Evolutionary conservation across 2,888 invertebrate genomes (phyloP).

Genomic region (Lasioglossum figueresi): DNA sequence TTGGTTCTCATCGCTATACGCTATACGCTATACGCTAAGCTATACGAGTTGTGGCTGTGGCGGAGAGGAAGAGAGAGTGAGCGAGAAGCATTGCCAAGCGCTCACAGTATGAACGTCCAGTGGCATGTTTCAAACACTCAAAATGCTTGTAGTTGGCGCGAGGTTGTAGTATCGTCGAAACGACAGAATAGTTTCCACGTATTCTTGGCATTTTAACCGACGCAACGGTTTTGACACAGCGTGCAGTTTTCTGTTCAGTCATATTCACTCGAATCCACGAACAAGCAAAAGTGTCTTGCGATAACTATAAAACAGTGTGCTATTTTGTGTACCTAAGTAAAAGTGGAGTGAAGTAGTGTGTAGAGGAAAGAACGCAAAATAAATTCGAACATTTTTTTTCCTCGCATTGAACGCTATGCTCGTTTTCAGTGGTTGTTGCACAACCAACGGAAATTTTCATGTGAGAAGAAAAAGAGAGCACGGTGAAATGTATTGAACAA

Average conservation of each 20-base stretch:
- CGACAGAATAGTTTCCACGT: slow-evolving; percentile 63
- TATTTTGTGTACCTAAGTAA: slow-evolving; percentile 37
- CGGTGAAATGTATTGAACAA: slow-evolving; percentile 64
- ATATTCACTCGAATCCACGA: slow-evolving; percentile 28
- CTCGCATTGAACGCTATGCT: slow-evolving; percentile 22
- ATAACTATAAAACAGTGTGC: slow-evolving; percentile 43
- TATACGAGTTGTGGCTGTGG: slow-evolving; percentile 28
- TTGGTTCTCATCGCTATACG: slow-evolving; percentile 59
- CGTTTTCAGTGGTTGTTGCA: slow-evolving; percentile 21
- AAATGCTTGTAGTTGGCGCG: slow-evolving; percentile 80
- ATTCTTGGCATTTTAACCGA: slow-evolving; percentile 48
- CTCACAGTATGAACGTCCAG: slow-evolving; percentile 78
- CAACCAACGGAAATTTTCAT: slow-evolving; percentile 30
- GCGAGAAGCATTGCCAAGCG: slow-evolving; percentile 73
- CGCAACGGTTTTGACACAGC: slow-evolving; percentile 52
- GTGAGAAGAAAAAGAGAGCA: slow-evolving; percentile 60
- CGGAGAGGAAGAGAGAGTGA: slow-evolving; percentile 59
- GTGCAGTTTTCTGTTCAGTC: slow-evolving; percentile 36
- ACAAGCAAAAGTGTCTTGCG: slow-evolving; percentile 49
- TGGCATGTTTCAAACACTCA: slow-evolving; percentile 80
- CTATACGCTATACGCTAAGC: neutral
- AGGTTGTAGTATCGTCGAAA: slow-evolving; percentile 71
- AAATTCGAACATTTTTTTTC: slow-evolving; percentile 51
- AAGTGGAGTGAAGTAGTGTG: slow-evolving; percentile 41
- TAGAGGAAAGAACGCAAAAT: slow-evolving; percentile 13